Evolutionary conservation across 2,888 invertebrate genomes (phyloP).

Genomic region (Carpatolechia fugitivella): DNA sequence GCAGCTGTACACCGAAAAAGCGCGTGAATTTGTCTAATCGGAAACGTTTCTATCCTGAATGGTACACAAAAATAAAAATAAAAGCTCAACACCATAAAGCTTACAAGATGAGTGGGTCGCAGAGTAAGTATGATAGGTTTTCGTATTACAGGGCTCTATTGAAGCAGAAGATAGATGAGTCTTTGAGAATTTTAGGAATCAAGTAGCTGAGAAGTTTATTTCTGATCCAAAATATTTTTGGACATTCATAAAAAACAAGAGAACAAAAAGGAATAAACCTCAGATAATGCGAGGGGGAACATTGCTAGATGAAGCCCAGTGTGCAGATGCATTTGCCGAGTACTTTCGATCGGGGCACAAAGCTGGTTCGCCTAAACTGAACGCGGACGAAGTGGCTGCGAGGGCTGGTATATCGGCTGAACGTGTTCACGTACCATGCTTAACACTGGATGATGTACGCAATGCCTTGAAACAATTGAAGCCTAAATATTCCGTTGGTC

Average conservation of each 20-base stretch:
- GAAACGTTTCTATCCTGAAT: constrained; percentile 22
- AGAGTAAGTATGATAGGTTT: constrained; percentile 14
- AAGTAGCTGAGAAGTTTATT: constrained; percentile 14
- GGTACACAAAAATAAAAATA: constrained; percentile 23
- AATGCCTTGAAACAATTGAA: neutral
- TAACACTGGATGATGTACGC: neutral
- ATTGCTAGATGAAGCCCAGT: constrained; percentile 12
- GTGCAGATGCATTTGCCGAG: constrained; percentile 17
- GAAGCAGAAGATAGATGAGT: constrained; percentile 10
- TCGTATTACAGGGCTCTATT: constrained; percentile 12
- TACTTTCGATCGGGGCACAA: constrained; percentile 20
- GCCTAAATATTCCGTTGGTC: neutral
- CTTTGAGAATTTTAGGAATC: constrained; percentile 11
- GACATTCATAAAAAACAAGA: constrained; percentile 16
- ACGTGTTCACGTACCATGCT: neutral
- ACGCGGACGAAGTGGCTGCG: constrained; percentile 8
- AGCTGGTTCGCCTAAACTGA: constrained; percentile 1
- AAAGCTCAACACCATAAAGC: constrained; percentile 21
- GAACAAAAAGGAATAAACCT: neutral
- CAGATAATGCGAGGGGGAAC: constrained; percentile 13
- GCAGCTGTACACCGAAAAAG: constrained; percentile 21
- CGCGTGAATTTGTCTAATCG: neutral
- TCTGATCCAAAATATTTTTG: constrained; percentile 23
- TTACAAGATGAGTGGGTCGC: constrained; percentile 16
- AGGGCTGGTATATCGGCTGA: neutral